Evolutionary conservation across 2,797 vertebrate species (phyloP).

Genomic region (Diceros bicornis): DNA sequence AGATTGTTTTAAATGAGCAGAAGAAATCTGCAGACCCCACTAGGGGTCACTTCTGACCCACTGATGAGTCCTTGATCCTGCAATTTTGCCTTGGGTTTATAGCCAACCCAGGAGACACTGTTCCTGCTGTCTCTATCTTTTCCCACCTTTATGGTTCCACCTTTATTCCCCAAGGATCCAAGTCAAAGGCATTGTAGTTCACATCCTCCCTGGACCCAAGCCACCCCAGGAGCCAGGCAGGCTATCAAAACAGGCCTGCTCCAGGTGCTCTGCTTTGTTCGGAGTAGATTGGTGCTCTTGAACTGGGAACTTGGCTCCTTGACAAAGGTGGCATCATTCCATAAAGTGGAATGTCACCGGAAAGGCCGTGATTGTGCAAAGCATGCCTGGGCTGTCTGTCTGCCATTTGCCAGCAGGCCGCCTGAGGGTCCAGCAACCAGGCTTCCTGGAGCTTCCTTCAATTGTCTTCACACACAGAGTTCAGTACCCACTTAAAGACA

Average conservation of each 20-base stretch:
- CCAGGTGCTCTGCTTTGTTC: slow-evolving; percentile 71
- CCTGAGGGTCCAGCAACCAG: slow-evolving; percentile 83
- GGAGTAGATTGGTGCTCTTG: slow-evolving; percentile 32
- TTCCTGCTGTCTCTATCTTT: slow-evolving; percentile 37
- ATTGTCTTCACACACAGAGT: slow-evolving; percentile 87
- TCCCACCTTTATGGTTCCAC: slow-evolving; percentile 69
- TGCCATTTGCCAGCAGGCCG: slow-evolving; percentile 66
- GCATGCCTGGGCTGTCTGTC: slow-evolving; percentile 73
- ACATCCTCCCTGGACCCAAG: slow-evolving; percentile 88
- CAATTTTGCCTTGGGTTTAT: not conserved
- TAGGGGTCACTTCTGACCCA: slow-evolving; percentile 85
- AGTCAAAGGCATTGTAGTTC: slow-evolving; percentile 74
- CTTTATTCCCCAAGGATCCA: slow-evolving; percentile 64
- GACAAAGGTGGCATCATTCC: slow-evolving; percentile 86
- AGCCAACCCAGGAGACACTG: not conserved
- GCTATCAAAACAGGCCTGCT: slow-evolving; percentile 77
- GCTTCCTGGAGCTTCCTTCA: slow-evolving; percentile 89
- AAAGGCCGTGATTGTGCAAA: slow-evolving; percentile 76
- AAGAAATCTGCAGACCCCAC: slow-evolving; percentile 73
- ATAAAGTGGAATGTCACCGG: slow-evolving; percentile 79
- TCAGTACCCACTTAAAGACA: slow-evolving; percentile 37
- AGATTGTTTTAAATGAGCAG: not conserved
- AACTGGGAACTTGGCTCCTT: slow-evolving; percentile 74
- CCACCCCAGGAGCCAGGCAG: slow-evolving; percentile 79
- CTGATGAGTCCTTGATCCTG: slow-evolving; percentile 18